A percentile compares a stretch with the other conserved stretches of the same genome.
These are phyloP conservation scores for Nyleta sp. DNA, from an alignment of 2,888 invertebrate species.

Conservation along the genomic window DNA sequence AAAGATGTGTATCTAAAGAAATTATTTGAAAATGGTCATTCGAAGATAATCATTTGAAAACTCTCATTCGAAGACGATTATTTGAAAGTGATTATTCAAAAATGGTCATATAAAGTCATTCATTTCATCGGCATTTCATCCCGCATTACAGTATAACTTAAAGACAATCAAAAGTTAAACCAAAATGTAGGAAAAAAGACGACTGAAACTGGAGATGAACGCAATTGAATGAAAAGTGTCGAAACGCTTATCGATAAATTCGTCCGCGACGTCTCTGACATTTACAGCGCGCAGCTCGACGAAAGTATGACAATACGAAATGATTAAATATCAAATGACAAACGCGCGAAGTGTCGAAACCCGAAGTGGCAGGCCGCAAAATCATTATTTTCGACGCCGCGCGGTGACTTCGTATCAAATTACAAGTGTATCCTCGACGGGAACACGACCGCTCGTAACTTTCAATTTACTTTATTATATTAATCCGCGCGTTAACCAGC, in stretches of 20 bases:
- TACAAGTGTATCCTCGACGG: constrained; percentile 32
- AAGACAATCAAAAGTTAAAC: not conserved
- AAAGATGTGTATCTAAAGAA: no score
- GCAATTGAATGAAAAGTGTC: constrained; percentile 9
- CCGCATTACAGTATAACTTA: not conserved
- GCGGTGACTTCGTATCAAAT: constrained; percentile 27
- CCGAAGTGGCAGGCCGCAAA: constrained; percentile 24
- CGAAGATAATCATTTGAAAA: no score
- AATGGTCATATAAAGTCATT: no score
- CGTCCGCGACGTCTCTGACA: constrained; percentile 16
- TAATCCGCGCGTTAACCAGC: constrained; percentile 26
- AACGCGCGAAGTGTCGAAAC: constrained; percentile 30
- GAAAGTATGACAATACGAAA: constrained; percentile 30
- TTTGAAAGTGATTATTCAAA: no score
- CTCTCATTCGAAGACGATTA: no score
- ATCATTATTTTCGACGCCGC: constrained; percentile 35
- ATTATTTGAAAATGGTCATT: no score
- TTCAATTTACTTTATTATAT: constrained; percentile 46
- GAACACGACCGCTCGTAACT: constrained; percentile 31
- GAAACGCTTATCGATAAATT: constrained; percentile 23
- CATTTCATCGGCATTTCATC: no score
- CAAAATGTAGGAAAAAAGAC: not conserved
- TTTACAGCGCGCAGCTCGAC: constrained; percentile 6
- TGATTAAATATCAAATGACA: constrained; percentile 32
- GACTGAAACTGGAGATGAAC: constrained; percentile 7